phyloP scores from a whole-genome alignment of 1,140 invertebrate genomes.

The Drosophila ficusphila region DNA sequence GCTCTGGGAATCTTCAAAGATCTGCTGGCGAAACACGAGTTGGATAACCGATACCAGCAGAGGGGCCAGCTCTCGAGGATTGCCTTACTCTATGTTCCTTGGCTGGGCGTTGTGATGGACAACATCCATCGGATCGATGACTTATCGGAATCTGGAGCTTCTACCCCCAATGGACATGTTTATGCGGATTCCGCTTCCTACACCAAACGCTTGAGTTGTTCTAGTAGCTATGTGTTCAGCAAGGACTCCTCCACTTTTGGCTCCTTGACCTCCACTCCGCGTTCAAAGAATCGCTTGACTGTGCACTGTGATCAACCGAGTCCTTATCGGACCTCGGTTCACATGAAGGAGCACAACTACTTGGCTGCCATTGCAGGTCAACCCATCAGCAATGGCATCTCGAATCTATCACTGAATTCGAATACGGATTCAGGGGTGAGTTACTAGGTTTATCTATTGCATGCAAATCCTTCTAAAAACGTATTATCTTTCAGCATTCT shows the following conservation, averaged over 20 bases:
- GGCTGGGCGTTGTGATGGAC: conserved; percentile 93
- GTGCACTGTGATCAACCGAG: conserved; percentile 86
- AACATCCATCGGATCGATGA: conserved; percentile 89
- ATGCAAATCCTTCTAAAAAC: neutral
- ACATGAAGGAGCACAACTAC: conserved; percentile 90
- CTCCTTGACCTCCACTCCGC: conserved; percentile 84
- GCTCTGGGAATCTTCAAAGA: conserved; percentile 93
- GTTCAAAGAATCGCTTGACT: conserved; percentile 85
- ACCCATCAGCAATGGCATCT: conserved; percentile 86
- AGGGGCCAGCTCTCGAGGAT: conserved; percentile 93
- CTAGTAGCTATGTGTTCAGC: conserved; percentile 84
- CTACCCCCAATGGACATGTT: conserved; percentile 75
- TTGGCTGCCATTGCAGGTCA: conserved; percentile 92
- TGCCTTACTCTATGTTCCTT: conserved; percentile 94
- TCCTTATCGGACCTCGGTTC: conserved; percentile 86
- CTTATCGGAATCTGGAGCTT: conserved; percentile 62
- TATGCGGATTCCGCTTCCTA: conserved; percentile 83
- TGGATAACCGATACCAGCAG: conserved; percentile 94
- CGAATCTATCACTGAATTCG: conserved; percentile 85
- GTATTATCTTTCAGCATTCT: conserved; percentile 78
- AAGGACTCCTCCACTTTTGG: conserved; percentile 80
- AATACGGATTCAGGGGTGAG: conserved; percentile 78
- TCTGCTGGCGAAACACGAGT: conserved; percentile 95
- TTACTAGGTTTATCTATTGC: neutral
- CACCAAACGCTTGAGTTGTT: conserved; percentile 85